Percentiles rank a stretch among this genome's conserved stretches.
Evolutionary conservation across 2,888 invertebrate genomes (phyloP).

Genomic region (Psylliodes chrysocephalus): DNA sequence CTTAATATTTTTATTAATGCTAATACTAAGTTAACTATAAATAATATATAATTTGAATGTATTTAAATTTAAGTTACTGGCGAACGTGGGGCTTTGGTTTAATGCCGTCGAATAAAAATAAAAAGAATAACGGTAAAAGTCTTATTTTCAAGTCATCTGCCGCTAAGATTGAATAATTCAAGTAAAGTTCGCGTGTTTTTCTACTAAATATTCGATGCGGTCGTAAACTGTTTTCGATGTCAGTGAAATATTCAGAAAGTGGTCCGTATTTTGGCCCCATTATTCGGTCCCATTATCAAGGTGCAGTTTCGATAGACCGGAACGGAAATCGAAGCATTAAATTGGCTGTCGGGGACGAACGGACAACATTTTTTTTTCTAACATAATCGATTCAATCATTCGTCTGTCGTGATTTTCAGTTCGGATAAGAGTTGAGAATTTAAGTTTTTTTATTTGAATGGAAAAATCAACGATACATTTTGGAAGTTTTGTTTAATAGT

Average conservation of each 20-base stretch:
- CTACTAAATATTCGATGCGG: background rate
- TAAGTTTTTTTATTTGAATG: too few relatives aligned
- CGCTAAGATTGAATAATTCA: too few relatives aligned
- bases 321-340: slow-evolving; percentile 22
- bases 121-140: too few relatives aligned
- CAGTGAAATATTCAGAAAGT: slow-evolving; percentile 17
- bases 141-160: too few relatives aligned
- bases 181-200: slow-evolving; percentile 4
- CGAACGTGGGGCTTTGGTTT: too few relatives aligned
- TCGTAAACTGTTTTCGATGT: slow-evolving; percentile 7
- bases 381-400: slow-evolving; percentile 12
- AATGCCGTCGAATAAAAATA: too few relatives aligned
- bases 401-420: slow-evolving; percentile 13
- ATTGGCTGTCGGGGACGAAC: slow-evolving; percentile 15
- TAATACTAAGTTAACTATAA: too few relatives aligned
- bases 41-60: too few relatives aligned
- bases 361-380: slow-evolving; percentile 8
- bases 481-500: too few relatives aligned
- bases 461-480: too few relatives aligned
- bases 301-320: slow-evolving; percentile 25
- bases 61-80: too few relatives aligned
- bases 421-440: background rate
- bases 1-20: too few relatives aligned
- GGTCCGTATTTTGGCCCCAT: slow-evolving; percentile 11
- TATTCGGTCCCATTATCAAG: slow-evolving; percentile 15